These are phyloP conservation scores for Canis aureus DNA, from an alignment of 2,113 vertebrate species.

Conservation along the genomic window DNA sequence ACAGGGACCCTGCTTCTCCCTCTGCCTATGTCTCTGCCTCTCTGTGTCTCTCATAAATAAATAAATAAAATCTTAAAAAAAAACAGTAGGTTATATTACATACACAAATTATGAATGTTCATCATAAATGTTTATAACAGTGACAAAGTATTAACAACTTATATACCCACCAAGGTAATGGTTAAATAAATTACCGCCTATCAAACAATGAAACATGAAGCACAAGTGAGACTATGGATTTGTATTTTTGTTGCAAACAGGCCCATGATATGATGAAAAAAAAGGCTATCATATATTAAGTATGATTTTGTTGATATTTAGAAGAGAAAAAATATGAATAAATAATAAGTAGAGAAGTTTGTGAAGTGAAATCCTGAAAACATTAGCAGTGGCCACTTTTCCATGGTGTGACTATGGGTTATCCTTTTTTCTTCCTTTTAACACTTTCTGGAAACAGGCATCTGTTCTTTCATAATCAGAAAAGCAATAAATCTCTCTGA, in stretches of 20 bases:
- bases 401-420: not conserved
- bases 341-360: not conserved
- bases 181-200: not conserved
- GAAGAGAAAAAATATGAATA: not conserved
- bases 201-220: not conserved
- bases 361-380: not conserved
- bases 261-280: not conserved
- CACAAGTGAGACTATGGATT: not conserved
- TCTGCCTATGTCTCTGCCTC: not conserved
- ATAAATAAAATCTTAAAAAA: no score
- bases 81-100: not conserved
- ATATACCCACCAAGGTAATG: not conserved
- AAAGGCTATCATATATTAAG: not conserved
- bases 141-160: not conserved
- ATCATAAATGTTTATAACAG: not conserved
- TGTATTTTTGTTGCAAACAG: not conserved
- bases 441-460: not conserved
- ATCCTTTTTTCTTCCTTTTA: not conserved
- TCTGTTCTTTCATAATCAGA: slow-evolving; percentile 18
- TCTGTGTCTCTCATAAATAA: no score
- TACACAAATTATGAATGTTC: not conserved
- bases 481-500: slow-evolving; percentile 33
- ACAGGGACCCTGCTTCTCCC: no score
- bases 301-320: not conserved
- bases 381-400: not conserved